phyloP scores from a whole-genome alignment of 2,888 invertebrate species.

The Drosophila imparisetae region DNA sequence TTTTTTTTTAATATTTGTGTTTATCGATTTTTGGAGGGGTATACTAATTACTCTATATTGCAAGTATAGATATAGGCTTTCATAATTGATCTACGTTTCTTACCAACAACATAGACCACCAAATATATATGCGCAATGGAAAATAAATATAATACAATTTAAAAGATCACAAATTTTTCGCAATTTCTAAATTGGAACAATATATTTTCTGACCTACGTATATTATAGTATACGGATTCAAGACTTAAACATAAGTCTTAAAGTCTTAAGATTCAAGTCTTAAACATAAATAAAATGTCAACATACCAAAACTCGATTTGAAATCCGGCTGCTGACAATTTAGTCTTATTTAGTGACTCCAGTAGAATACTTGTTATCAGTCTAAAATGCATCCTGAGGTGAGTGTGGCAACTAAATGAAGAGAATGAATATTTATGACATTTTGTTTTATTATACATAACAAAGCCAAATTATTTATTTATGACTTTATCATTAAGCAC shows the following conservation, averaged over 20 bases:
- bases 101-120: background rate
- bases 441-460: too few species aligned
- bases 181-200: background rate
- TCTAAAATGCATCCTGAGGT: slow-evolving; percentile 53
- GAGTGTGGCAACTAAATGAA: slow-evolving; percentile 49
- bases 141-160: background rate
- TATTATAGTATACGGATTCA: background rate
- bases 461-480: background rate
- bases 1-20: background rate
- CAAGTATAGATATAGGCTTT: background rate
- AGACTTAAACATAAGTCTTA: too few species aligned
- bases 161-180: background rate
- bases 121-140: background rate
- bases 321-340: slow-evolving; percentile 11
- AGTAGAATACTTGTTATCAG: slow-evolving; percentile 42
- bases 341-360: slow-evolving; percentile 45
- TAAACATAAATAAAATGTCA: background rate
- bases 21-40: background rate
- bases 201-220: background rate
- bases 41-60: background rate
- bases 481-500: background rate
- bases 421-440: background rate
- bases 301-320: slow-evolving; percentile 34
- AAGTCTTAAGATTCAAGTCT: background rate
- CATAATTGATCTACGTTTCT: background rate